phyloP scores from a whole-genome alignment of 2,888 invertebrate genomes.

The Pyrocoelia pectoralis region DNA sequence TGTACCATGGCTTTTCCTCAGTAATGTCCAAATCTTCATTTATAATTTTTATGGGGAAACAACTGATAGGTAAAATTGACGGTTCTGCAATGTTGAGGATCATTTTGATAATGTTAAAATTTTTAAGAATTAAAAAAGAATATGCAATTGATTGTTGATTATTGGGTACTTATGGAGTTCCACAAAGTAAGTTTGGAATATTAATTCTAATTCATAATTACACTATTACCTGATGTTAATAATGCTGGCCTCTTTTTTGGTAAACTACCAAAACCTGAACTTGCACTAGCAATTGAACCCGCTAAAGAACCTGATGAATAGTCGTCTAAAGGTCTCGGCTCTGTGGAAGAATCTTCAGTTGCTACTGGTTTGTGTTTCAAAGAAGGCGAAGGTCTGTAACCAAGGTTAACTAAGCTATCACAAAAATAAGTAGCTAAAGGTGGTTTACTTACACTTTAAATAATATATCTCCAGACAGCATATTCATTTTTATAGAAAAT shows the following conservation, averaged over 20 bases:
- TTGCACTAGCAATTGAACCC: conserved; percentile 75
- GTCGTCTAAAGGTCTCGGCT: conserved; percentile 64
- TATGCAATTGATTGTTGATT: too few relatives aligned
- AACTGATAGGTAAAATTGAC: too few relatives aligned
- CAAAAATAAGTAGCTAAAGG: neutral
- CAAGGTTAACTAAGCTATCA: conserved; percentile 14
- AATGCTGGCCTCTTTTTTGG: conserved; percentile 76
- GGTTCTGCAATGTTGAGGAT: too few relatives aligned
- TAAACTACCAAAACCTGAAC: conserved; percentile 87
- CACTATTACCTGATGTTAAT: conserved; percentile 62
- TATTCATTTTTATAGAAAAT: conserved; percentile 90
- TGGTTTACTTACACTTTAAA: conserved; percentile 90
- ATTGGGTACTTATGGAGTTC: too few relatives aligned
- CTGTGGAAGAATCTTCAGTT: conserved; percentile 59
- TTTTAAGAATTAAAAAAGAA: too few relatives aligned
- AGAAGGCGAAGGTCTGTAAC: conserved; percentile 66
- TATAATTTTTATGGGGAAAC: too few relatives aligned
- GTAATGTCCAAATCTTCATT: too few relatives aligned
- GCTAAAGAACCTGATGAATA: conserved; percentile 66
- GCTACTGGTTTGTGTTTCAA: conserved; percentile 56
- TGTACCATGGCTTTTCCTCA: too few relatives aligned
- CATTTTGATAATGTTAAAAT: too few relatives aligned
- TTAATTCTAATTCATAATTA: too few relatives aligned
- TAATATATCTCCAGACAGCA: conserved; percentile 94
- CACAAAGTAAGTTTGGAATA: too few relatives aligned